phyloP scores from a whole-genome alignment of 2,888 invertebrate species.

The Eretmocerus hayati region DNA sequence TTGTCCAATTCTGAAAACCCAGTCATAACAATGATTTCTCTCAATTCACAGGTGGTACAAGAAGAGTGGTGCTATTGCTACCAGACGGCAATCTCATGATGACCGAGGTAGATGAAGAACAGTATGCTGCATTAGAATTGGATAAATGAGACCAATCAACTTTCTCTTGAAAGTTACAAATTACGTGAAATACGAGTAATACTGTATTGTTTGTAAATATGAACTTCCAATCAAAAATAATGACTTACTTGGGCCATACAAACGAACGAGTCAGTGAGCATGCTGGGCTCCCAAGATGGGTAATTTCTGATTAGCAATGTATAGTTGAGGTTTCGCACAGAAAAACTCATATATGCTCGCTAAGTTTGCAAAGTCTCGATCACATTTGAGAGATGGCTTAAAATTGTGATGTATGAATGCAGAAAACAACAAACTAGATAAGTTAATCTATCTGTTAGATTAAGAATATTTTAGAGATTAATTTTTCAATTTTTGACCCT shows the following conservation, averaged over 20 bases:
- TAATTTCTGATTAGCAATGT: too few species aligned
- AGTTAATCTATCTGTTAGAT: conserved; percentile 25
- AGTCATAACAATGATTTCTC: background rate
- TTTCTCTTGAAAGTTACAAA: conserved; percentile 24
- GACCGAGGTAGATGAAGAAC: conserved; percentile 81
- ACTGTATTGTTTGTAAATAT: conserved; percentile 44
- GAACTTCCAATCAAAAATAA: conserved; percentile 31
- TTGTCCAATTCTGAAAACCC: background rate
- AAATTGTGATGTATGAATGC: conserved; percentile 28
- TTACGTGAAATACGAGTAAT: conserved; percentile 31
- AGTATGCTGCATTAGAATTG: conserved; percentile 64
- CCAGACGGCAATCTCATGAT: conserved; percentile 82
- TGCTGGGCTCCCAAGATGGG: too few species aligned
- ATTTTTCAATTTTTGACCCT: conserved; percentile 38
- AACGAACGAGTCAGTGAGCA: too few species aligned
- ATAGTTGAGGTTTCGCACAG: conserved; percentile 7
- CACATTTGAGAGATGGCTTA: conserved; percentile 22
- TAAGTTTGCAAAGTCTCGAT: conserved; percentile 7
- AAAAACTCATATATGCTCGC: conserved; percentile 27
- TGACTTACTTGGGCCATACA: too few species aligned
- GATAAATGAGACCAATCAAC: conserved; percentile 47
- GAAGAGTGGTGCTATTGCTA: conserved; percentile 74
- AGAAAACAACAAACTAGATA: conserved; percentile 8
- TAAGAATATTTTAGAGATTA: conserved; percentile 33
- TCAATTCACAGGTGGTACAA: conserved; percentile 63